Conservation (phyloP, 2,797 vertebrate species). For the Dendrocincla fuliginosa region DNA sequence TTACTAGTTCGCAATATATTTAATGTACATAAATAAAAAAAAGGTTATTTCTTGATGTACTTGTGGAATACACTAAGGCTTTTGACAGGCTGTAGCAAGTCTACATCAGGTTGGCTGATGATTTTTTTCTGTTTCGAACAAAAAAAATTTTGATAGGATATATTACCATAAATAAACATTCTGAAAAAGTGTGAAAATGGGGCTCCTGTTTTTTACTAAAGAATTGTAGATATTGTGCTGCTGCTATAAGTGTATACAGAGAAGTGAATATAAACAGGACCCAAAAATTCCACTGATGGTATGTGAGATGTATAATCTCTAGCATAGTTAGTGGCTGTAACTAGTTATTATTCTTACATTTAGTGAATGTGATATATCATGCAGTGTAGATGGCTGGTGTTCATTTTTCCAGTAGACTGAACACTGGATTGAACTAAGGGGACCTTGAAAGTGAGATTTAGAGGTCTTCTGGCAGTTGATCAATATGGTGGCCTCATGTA, state of each 20-base stretch:
- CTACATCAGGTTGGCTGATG: background rate
- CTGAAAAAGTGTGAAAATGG: background rate
- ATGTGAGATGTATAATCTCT: background rate
- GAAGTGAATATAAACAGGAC: background rate
- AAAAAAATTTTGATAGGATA: background rate
- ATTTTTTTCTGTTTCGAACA: background rate
- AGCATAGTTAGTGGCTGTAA: background rate
- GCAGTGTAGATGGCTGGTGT: background rate
- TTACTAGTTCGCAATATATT: background rate
- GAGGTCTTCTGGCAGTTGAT: background rate
- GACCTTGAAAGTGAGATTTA: background rate
- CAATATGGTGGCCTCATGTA: background rate
- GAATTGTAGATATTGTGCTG: background rate
- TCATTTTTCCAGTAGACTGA: background rate
- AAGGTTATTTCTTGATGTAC: background rate
- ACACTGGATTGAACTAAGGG: background rate
- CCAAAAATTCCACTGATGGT: background rate
- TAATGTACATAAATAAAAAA: background rate
- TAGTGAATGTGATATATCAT: background rate
- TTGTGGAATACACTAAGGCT: background rate
- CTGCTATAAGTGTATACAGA: background rate
- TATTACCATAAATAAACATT: background rate
- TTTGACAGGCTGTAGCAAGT: background rate
- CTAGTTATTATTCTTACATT: background rate
- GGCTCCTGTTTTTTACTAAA: background rate